phyloP scores from a whole-genome alignment of 2,888 invertebrate genomes.

The Noctua pronuba region DNA sequence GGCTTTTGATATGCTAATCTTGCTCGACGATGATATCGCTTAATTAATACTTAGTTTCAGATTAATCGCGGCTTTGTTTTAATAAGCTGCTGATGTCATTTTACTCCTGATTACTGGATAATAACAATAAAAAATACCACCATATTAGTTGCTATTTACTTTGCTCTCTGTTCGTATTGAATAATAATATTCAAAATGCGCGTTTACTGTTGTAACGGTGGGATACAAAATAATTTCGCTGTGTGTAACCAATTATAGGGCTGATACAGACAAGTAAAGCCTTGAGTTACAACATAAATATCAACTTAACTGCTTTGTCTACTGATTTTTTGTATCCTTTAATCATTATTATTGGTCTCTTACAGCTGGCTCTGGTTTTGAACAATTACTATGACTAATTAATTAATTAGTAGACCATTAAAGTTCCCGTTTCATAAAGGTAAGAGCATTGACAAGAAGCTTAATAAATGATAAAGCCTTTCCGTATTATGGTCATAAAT shows the following conservation, averaged over 20 bases:
- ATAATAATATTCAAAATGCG: neutral
- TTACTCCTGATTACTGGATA: neutral
- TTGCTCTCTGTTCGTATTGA: neutral
- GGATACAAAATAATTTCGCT: neutral
- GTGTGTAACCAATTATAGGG: neutral
- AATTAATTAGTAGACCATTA: neutral
- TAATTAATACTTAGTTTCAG: constrained; percentile 12
- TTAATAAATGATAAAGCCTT: constrained; percentile 9
- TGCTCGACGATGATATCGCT: constrained; percentile 17
- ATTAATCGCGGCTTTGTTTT: neutral
- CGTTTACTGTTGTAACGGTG: neutral
- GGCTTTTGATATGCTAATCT: constrained; percentile 66
- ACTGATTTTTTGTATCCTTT: neutral
- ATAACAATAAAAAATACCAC: neutral
- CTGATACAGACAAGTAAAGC: neutral
- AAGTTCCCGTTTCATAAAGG: neutral
- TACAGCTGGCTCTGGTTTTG: neutral
- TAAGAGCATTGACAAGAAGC: neutral
- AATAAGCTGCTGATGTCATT: neutral
- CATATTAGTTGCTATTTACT: neutral
- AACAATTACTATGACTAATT: neutral
- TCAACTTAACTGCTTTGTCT: neutral
- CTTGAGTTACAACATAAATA: neutral
- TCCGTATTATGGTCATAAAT: neutral
- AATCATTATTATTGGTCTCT: neutral